Base-by-base conservation (phyloP, 2,797 vertebrate genomes). In the Fistularia commersonii region DNA sequence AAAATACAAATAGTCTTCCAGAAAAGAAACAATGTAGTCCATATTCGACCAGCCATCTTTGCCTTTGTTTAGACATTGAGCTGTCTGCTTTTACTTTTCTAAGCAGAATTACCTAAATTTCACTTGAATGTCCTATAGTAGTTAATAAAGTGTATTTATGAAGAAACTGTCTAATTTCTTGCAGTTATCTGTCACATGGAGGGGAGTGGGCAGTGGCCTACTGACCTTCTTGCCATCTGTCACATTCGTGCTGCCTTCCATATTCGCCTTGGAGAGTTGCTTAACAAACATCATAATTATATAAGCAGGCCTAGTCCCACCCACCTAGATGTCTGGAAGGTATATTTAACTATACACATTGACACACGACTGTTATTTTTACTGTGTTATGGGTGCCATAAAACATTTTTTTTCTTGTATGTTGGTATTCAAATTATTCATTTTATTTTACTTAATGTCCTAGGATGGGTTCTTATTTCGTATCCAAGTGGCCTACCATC, bases 171-270 rank as follows among this genome's bases (percentile, higher is more conserved):
- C 13, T 50, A 15, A 8, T 39, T 36, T 43, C 37, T 41, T 42
- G 7, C 75, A 99, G 97, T 98, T 45, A 80, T 99, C 44, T 98
- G 96, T 77, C 94, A 99, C 79, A 92, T 99, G 90, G 97, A 99
- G 79, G 97, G 96, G 15, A 99, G 97, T 39, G 96, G 97, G 53
- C 95, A 95, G 69, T 99, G 97, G 97, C 97, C 96, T 0, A 93
- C 92, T 23, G 91, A 95, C 63, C 88, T 82, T 32, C 82, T 90
- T 32, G 97, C 97, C 32, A 90, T 99, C 65, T 90, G 78, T 31
- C 91, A 94, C 31, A 92, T 99, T 61, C 93, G 93, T 66, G 90
- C 94, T 0, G 97, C 96, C 41, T 99, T 99, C 83, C 95, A 99
- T 69, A 85, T 97, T 15, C 87, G 80, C 14, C 81, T 99, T 60